Conservation (phyloP, 2,888 invertebrate genomes). For the Trypoxylon attenuatum region DNA sequence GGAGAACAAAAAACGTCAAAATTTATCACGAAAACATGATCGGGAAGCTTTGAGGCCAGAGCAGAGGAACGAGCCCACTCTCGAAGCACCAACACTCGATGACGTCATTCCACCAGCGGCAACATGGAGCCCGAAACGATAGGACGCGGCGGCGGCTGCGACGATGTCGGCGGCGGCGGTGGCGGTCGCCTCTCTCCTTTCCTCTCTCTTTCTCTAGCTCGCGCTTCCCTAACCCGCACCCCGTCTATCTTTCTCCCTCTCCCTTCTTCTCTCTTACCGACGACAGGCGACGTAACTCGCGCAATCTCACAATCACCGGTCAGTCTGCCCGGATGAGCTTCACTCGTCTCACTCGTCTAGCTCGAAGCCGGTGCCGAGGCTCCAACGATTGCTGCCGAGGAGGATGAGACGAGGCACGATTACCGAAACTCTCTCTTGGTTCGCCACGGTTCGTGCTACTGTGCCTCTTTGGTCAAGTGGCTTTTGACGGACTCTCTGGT, state of each 20-base stretch:
- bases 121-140: constrained; percentile 63
- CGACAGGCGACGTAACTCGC: background rate
- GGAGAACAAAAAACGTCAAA: constrained; percentile 44
- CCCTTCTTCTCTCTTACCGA: background rate
- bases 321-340: too few species aligned
- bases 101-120: constrained; percentile 67
- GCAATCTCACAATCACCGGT: background rate
- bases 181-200: constrained; percentile 5
- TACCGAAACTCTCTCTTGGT: background rate
- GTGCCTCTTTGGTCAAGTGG: background rate
- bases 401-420: background rate
- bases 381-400: background rate
- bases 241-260: background rate
- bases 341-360: too few species aligned
- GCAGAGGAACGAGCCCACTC: constrained; percentile 47
- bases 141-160: constrained; percentile 46
- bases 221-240: background rate
- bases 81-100: constrained; percentile 65
- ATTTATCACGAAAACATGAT: constrained; percentile 65
- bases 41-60: constrained; percentile 54
- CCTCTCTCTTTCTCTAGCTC: constrained; percentile 1
- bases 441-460: background rate
- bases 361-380: background rate
- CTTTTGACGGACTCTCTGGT: constrained; percentile 9
- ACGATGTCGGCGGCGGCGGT: too few species aligned